A percentile compares a stretch with the other conserved stretches of the same genome.
Conservation (phyloP, 37 sponge, comb jelly and placozoan species). For the Spongilla lacustris region DNA sequence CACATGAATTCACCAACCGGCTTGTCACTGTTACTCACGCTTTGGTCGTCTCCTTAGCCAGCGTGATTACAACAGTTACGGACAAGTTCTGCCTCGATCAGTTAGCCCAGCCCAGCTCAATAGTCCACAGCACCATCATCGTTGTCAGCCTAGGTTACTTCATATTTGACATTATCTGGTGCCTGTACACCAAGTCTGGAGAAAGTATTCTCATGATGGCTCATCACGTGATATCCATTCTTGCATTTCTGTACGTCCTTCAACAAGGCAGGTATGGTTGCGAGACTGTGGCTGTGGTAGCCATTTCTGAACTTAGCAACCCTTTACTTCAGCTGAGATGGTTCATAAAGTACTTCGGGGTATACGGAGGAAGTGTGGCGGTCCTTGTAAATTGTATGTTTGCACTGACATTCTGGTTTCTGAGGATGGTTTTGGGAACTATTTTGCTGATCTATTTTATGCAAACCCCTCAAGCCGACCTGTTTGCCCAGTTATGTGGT, state of each 20-base stretch:
- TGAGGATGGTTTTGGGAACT: constrained; percentile 54
- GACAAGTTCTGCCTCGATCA: no score
- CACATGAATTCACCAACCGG: no score
- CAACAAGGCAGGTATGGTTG: constrained; percentile 55
- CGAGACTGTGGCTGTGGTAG: constrained; percentile 60
- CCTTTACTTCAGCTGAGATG: constrained; percentile 74
- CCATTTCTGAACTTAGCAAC: constrained; percentile 75
- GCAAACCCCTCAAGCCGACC: constrained; percentile 11
- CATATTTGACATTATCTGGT: constrained; percentile 88
- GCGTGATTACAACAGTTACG: no score
- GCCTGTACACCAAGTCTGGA: constrained; percentile 59
- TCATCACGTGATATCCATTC: constrained; percentile 82
- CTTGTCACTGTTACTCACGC: no score
- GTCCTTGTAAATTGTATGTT: constrained; percentile 42
- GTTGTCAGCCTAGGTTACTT: constrained; percentile 85
- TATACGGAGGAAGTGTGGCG: constrained; percentile 30
- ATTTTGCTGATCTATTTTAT: constrained; percentile 9
- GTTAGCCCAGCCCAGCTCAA: constrained; percentile 57
- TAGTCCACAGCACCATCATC: constrained; percentile 61
- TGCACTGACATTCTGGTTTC: constrained; percentile 21
- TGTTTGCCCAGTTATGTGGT: constrained; percentile 42
- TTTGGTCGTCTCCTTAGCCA: no score
- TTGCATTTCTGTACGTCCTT: constrained; percentile 53
- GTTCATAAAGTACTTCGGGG: constrained; percentile 58
- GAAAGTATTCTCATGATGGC: constrained; percentile 77